Evolutionary conservation across 2,888 invertebrate genomes (phyloP).

Genomic region (Atrina japonica): DNA sequence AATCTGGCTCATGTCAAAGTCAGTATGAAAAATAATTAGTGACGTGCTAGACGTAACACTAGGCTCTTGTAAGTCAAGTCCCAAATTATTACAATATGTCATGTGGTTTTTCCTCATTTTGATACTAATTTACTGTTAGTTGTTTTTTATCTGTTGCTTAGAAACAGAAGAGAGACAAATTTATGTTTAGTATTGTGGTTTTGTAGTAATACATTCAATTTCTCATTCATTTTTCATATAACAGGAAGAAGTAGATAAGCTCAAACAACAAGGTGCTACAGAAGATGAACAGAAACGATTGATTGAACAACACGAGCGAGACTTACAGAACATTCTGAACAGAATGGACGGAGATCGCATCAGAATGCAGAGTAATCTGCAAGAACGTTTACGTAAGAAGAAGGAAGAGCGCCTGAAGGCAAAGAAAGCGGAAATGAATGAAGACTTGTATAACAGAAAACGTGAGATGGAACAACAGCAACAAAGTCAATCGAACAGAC

Average conservation of each 20-base stretch:
- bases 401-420: constrained; percentile 67
- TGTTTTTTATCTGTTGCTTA: too few species aligned
- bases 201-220: too few species aligned
- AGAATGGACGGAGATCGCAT: constrained; percentile 77
- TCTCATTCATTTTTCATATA: too few species aligned
- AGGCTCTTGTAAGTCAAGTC: too few species aligned
- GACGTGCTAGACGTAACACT: too few species aligned
- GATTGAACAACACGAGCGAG: constrained; percentile 72
- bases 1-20: too few species aligned
- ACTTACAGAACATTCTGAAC: constrained; percentile 72
- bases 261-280: constrained; percentile 69
- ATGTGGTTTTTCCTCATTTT: too few species aligned
- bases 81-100: too few species aligned
- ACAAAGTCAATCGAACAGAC: constrained; percentile 67
- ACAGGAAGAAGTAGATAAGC: constrained; percentile 74
- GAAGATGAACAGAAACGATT: constrained; percentile 73
- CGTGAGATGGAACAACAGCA: constrained; percentile 71
- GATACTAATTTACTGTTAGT: too few species aligned
- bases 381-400: constrained; percentile 73
- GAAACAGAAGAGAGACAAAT: not conserved
- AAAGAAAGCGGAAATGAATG: constrained; percentile 67
- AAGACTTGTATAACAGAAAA: constrained; percentile 61
- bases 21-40: too few species aligned
- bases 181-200: not conserved
- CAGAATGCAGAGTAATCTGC: constrained; percentile 76